These are phyloP conservation scores for Trissolcus japonicus DNA, from an alignment of 2,888 invertebrate species.

Conservation along the genomic window DNA sequence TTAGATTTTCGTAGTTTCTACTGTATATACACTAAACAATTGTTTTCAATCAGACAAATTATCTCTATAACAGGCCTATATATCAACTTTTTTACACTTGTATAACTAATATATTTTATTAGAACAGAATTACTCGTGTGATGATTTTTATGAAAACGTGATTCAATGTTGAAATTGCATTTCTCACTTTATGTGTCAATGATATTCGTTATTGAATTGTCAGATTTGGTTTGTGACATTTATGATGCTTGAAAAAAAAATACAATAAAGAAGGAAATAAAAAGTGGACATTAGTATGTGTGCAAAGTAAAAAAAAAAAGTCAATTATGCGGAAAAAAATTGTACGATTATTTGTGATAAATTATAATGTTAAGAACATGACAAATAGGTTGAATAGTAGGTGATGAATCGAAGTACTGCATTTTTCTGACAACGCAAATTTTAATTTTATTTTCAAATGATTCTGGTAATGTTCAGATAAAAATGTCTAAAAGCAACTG, in stretches of 20 bases:
- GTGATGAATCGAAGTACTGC: slow-evolving; percentile 7
- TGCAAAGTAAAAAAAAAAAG: slow-evolving; percentile 9
- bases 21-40: too few species aligned
- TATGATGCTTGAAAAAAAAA: background rate
- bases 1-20: too few species aligned
- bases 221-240: too few species aligned
- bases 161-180: slow-evolving; percentile 22
- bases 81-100: too few species aligned
- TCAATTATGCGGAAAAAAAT: slow-evolving; percentile 11
- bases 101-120: too few species aligned
- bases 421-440: slow-evolving; percentile 7
- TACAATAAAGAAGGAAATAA: background rate
- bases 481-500: too few species aligned
- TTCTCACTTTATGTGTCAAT: slow-evolving; percentile 4
- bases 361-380: slow-evolving; percentile 15
- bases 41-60: too few species aligned
- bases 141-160: slow-evolving; percentile 5
- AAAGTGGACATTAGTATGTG: background rate
- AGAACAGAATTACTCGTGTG: background rate
- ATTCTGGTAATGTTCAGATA: too few species aligned
- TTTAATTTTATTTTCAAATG: too few species aligned
- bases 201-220: too few species aligned
- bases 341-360: slow-evolving; percentile 27
- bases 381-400: slow-evolving; percentile 13
- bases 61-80: too few species aligned